Evolutionary conservation across 1,140 invertebrate genomes (phyloP).

Genomic region (Parapsyche elsis): DNA sequence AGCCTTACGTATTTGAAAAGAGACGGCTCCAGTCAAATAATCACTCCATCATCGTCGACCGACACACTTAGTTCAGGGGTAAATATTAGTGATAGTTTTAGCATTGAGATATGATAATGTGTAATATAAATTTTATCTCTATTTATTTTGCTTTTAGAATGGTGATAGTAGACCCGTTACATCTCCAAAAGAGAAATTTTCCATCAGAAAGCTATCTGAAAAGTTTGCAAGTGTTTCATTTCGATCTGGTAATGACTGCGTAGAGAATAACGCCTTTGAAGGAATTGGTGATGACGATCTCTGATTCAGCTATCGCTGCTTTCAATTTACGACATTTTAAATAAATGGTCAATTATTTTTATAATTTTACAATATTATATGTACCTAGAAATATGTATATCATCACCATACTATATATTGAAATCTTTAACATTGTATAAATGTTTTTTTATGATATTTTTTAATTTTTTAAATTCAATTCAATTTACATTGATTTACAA

Average conservation of each 20-base stretch:
- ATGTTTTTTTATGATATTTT: neutral
- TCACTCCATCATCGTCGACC: constrained; percentile 67
- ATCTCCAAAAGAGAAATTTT: constrained; percentile 65
- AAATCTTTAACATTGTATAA: neutral
- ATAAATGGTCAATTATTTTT: constrained; percentile 41
- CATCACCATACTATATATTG: constrained; percentile 31
- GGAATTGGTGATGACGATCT: constrained; percentile 92
- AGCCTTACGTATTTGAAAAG: constrained; percentile 67
- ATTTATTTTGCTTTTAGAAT: constrained; percentile 60
- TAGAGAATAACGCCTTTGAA: constrained; percentile 91
- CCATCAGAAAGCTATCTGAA: constrained; percentile 69
- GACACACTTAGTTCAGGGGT: constrained; percentile 65
- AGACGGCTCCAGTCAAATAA: constrained; percentile 68
- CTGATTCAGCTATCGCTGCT: constrained; percentile 61
- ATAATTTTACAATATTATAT: constrained; percentile 49
- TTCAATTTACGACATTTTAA: neutral
- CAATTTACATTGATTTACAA: neutral
- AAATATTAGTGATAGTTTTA: constrained; percentile 42
- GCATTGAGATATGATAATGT: too few species aligned
- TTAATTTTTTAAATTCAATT: too few species aligned
- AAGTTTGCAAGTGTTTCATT: constrained; percentile 72
- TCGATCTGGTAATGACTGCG: constrained; percentile 72
- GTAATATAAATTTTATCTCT: constrained; percentile 29
- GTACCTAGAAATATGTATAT: constrained; percentile 22
- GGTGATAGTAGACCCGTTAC: constrained; percentile 62